Percentiles rank a stretch among this genome's conserved stretches.
Conservation (phyloP, 2,113 vertebrate species). For the Myodes glareolus region DNA sequence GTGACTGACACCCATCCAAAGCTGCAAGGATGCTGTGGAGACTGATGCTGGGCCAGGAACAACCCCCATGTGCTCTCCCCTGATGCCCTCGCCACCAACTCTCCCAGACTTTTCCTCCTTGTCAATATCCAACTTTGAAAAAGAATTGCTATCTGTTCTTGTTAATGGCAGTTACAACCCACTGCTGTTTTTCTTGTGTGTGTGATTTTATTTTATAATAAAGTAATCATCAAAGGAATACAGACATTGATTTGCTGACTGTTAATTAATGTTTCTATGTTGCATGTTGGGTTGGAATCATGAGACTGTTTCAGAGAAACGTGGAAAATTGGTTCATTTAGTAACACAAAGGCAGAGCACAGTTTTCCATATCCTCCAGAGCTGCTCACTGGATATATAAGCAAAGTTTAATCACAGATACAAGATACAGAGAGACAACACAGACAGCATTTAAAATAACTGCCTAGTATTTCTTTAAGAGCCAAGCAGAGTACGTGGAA, state of each 20-base stretch:
- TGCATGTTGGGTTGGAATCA: neutral
- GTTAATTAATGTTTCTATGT: neutral
- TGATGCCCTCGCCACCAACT: neutral
- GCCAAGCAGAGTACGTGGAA: neutral
- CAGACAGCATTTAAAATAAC: neutral
- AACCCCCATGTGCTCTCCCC: neutral
- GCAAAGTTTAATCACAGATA: neutral
- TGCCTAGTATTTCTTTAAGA: slow-evolving; percentile 23
- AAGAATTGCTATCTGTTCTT: neutral
- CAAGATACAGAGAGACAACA: neutral
- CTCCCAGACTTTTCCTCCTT: neutral
- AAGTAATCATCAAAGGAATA: neutral
- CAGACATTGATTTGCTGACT: neutral
- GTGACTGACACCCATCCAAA: neutral
- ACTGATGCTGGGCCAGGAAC: neutral
- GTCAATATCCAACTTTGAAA: slow-evolving; percentile 6
- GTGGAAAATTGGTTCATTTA: slow-evolving; percentile 8
- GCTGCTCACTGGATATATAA: neutral
- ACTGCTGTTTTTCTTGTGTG: neutral
- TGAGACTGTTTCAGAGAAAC: slow-evolving; percentile 3
- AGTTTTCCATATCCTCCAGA: neutral
- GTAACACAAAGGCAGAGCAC: neutral
- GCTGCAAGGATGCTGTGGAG: neutral
- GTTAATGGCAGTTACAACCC: neutral
- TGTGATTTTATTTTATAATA: neutral